These are phyloP conservation scores for Felis chaus DNA, from an alignment of 2,113 vertebrate species.

Conservation along the genomic window DNA sequence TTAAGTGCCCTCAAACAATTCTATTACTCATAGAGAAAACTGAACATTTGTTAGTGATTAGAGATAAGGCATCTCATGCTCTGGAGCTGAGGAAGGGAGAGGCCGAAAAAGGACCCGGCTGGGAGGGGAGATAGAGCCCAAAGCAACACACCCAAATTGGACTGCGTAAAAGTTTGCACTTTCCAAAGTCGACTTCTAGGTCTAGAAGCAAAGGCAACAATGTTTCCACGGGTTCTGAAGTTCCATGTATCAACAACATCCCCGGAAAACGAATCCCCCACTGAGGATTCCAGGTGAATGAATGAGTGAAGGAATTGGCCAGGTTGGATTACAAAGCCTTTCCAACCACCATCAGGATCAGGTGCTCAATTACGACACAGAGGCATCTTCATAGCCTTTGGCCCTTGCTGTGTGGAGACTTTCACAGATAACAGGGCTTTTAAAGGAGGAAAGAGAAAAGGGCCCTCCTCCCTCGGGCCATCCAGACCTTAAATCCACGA, in stretches of 20 bases:
- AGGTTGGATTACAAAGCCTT: slow-evolving; percentile 54
- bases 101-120: slow-evolving; percentile 44
- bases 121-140: slow-evolving; percentile 52
- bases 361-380: slow-evolving; percentile 45
- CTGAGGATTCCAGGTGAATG: slow-evolving; percentile 22
- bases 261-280: background rate
- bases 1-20: slow-evolving; percentile 53
- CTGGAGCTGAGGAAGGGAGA: slow-evolving; percentile 53
- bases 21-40: slow-evolving; percentile 50
- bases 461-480: background rate
- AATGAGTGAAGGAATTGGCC: slow-evolving; percentile 44
- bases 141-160: slow-evolving; percentile 63
- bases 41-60: slow-evolving; percentile 76
- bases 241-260: background rate
- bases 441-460: background rate
- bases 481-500: background rate
- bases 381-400: slow-evolving; percentile 34
- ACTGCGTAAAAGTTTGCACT: slow-evolving; percentile 40
- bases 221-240: slow-evolving; percentile 38
- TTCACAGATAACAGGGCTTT: background rate
- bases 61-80: slow-evolving; percentile 66
- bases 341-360: slow-evolving; percentile 17
- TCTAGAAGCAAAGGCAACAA: slow-evolving; percentile 30
- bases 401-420: background rate
- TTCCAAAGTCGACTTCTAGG: slow-evolving; percentile 51